These are phyloP conservation scores for Phengaris alcon DNA, from an alignment of 2,888 invertebrate species.

Conservation along the genomic window DNA sequence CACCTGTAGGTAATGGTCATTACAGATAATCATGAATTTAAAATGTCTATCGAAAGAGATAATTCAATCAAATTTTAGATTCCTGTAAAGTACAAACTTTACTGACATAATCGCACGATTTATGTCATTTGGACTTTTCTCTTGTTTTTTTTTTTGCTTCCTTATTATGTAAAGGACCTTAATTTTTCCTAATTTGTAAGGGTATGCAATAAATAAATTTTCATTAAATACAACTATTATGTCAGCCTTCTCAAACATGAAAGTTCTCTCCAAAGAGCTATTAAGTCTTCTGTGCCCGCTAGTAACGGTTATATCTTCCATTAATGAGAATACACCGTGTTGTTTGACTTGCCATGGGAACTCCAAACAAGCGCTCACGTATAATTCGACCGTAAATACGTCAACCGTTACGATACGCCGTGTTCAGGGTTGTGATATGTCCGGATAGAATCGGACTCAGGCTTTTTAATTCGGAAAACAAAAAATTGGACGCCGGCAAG, in stretches of 20 bases:
- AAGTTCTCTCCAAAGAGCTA: conserved; percentile 38
- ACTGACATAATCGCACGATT: too few relatives aligned
- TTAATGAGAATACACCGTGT: conserved; percentile 36
- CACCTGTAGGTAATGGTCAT: too few relatives aligned
- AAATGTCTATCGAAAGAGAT: too few relatives aligned
- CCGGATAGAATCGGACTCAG: neutral
- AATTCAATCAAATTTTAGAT: too few relatives aligned
- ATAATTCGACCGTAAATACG: conserved; percentile 54
- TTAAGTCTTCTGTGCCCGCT: conserved; percentile 11
- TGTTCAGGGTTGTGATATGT: neutral
- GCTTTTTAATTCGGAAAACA: too few relatives aligned
- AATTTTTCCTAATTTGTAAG: too few relatives aligned
- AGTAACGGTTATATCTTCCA: conserved; percentile 14
- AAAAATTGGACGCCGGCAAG: too few relatives aligned
- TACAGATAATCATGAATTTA: too few relatives aligned
- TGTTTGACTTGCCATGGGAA: conserved; percentile 55
- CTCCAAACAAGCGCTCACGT: conserved; percentile 56
- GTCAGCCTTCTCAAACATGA: conserved; percentile 42
- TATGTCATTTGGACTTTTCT: too few relatives aligned
- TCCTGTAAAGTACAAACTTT: too few relatives aligned
- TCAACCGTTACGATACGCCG: conserved; percentile 47
- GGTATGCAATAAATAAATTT: neutral
- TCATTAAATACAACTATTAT: neutral
- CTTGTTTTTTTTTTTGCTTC: too few relatives aligned
- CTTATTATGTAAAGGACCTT: too few relatives aligned